These are phyloP conservation scores for Triplophysa tibetana DNA, from an alignment of 2,113 vertebrate species.

Conservation along the genomic window DNA sequence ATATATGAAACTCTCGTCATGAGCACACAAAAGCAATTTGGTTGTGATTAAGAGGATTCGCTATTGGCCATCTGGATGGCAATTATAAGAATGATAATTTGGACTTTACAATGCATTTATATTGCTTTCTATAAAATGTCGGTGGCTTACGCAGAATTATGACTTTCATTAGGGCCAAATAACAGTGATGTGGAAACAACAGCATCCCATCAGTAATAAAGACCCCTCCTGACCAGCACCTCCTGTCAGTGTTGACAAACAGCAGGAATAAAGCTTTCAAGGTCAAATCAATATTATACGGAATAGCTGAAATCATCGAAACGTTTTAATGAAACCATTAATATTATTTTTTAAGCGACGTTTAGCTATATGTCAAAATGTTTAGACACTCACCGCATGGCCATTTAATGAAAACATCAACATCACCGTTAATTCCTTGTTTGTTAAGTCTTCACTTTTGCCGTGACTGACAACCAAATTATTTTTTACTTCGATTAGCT, in stretches of 20 bases:
- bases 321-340: background rate
- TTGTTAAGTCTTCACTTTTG: background rate
- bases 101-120: constrained; percentile 37
- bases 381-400: background rate
- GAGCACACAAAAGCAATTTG: constrained; percentile 44
- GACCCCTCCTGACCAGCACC: background rate
- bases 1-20: constrained; percentile 20
- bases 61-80: constrained; percentile 48
- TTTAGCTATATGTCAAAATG: background rate
- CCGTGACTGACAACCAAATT: background rate
- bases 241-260: background rate
- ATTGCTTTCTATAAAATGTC: constrained; percentile 34
- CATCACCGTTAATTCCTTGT: background rate
- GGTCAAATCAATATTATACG: constrained; percentile 20
- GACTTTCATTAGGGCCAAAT: constrained; percentile 34
- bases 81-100: constrained; percentile 54
- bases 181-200: constrained; percentile 25
- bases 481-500: background rate
- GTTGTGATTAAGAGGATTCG: constrained; percentile 41
- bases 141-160: constrained; percentile 37
- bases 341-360: background rate
- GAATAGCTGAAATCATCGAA: background rate
- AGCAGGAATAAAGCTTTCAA: constrained; percentile 23
- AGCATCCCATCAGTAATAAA: constrained; percentile 20
- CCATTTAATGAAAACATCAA: constrained; percentile 3